phyloP scores from a whole-genome alignment of 2,797 vertebrate species.

The Gymnothorax javanicus region DNA sequence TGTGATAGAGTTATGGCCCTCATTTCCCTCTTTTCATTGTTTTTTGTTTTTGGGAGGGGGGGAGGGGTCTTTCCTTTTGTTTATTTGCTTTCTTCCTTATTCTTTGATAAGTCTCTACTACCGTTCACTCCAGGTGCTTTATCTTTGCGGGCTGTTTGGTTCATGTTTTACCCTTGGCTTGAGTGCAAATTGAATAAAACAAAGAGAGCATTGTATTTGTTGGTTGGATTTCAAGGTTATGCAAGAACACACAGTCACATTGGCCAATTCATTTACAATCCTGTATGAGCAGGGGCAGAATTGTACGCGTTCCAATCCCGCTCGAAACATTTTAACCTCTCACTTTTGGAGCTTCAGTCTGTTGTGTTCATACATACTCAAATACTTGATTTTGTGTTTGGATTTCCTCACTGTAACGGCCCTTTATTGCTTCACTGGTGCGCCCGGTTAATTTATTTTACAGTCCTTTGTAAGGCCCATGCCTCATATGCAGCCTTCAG shows the following conservation, averaged over 20 bases:
- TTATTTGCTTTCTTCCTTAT: neutral
- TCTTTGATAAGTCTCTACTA: neutral
- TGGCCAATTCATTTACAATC: constrained; percentile 25
- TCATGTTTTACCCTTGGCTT: neutral
- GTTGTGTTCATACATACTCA: neutral
- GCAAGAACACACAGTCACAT: neutral
- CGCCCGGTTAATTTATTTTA: constrained; percentile 56
- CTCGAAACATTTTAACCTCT: no score
- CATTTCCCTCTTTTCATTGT: constrained; percentile 13
- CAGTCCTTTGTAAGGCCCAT: constrained; percentile 52
- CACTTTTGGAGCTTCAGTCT: no score
- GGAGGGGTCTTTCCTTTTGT: neutral
- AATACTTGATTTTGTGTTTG: neutral
- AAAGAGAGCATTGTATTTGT: neutral
- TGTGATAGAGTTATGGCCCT: constrained; percentile 23
- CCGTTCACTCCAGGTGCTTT: neutral
- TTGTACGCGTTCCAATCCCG: neutral
- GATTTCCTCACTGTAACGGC: neutral
- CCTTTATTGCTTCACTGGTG: constrained; percentile 41
- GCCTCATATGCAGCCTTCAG: constrained; percentile 57
- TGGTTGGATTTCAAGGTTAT: neutral
- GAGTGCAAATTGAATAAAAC: neutral
- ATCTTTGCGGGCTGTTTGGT: neutral
- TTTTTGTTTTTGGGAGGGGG: neutral
- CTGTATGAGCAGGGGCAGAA: neutral